Base-by-base conservation (phyloP, 2,797 vertebrate species). In the Gadopsis marmoratus region DNA sequence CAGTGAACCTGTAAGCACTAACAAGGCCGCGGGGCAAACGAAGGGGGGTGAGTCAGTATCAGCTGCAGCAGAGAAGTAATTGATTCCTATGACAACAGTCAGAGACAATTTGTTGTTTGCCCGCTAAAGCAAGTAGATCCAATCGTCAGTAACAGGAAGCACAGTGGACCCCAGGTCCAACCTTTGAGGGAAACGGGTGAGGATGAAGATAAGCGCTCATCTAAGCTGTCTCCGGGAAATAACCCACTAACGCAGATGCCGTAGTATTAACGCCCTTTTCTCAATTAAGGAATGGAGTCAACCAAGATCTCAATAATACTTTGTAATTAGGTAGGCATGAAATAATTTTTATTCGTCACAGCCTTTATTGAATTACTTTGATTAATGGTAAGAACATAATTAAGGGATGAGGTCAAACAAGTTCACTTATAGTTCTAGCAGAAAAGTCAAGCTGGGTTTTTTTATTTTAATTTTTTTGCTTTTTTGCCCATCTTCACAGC, bases 341-440 rank as follows among this genome's bases (percentile, higher is more conserved):
- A 82, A 84, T 83, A 2, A 33, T 83, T 82, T 82, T 85, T 21
- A 53, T 73, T 89, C 26, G 7, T 88, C 73, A 53, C 47, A 63
- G 75, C 19, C 72, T 84, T 93, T 69, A 90, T 89, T 87, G 45
- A 86, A 90, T 93, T 62, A 87, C 71, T 86, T 66, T 84, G 71
- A 89, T 88, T 85, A 83, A 91, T 78, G 65, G 47, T 64, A 62
- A 60, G 58, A 85, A 70, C 60, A 55, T 82, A 79, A 90, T 90
- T 78, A 86, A 86, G 62, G 55, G 50, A 79, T 55, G 76, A 68
- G 79, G 87, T 86, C 59, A 79, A 62, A 59, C 23, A 66, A 69
- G 81, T 86, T 91, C 70, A 83, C 56, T 11, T 51, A 63, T 33
- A 81, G 81, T 82, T 90, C 43, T 76, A 35, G 13, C 16, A 60